Evolutionary conservation across 2,113 vertebrate species (phyloP).

Genomic region (Miniopterus natalensis): DNA sequence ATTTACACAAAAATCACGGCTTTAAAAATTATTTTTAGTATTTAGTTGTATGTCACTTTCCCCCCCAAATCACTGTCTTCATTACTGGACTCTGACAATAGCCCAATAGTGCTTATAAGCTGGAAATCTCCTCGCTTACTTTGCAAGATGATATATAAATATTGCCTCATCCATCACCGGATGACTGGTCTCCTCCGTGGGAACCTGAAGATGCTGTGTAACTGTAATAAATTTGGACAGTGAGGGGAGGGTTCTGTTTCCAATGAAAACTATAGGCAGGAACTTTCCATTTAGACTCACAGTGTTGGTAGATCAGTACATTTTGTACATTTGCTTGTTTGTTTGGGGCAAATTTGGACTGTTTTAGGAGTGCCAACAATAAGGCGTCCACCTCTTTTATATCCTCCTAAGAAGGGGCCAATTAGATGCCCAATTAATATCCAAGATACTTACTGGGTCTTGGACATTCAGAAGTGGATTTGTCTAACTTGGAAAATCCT

Average conservation of each 20-base stretch:
- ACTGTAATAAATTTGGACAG: slow-evolving; percentile 71
- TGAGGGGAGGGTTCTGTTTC: slow-evolving; percentile 44
- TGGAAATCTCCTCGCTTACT: slow-evolving; percentile 68
- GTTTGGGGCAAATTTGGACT: neutral
- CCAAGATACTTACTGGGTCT: neutral
- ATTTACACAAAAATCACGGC: neutral
- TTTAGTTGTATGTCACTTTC: neutral
- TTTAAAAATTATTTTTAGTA: neutral
- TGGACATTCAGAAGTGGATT: neutral
- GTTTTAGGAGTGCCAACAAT: neutral
- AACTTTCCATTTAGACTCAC: slow-evolving; percentile 56
- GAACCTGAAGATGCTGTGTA: slow-evolving; percentile 68
- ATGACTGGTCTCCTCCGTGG: slow-evolving; percentile 67
- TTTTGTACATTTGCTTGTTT: neutral
- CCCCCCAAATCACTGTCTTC: neutral
- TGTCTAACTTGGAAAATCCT: neutral
- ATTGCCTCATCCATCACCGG: slow-evolving; percentile 73
- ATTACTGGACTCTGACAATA: slow-evolving; percentile 16
- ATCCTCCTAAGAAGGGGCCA: neutral
- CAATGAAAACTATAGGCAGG: slow-evolving; percentile 69
- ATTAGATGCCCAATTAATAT: neutral
- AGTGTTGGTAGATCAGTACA: neutral
- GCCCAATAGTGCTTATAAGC: slow-evolving; percentile 13
- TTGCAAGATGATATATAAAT: slow-evolving; percentile 77
- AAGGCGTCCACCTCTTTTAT: neutral